Evolutionary conservation across 2,888 invertebrate species (phyloP).

Genomic region (Nemurella pictetii): DNA sequence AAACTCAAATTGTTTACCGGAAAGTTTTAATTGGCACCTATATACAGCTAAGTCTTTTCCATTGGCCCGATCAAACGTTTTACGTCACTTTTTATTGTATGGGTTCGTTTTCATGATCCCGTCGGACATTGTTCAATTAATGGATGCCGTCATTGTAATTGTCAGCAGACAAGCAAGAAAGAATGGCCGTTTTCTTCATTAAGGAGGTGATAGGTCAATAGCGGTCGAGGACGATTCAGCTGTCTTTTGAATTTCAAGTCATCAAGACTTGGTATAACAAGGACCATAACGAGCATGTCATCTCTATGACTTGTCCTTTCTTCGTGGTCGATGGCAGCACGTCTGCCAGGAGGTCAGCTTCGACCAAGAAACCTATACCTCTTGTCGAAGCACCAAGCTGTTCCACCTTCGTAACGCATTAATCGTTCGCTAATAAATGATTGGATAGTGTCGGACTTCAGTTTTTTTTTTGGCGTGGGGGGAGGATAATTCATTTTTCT

Average conservation of each 20-base stretch:
- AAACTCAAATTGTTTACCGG: neutral
- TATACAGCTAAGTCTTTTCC: neutral
- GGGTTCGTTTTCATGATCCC: neutral
- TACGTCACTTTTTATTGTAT: neutral
- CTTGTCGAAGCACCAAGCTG: neutral
- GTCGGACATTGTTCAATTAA: slow-evolving; percentile 15
- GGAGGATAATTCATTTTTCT: slow-evolving; percentile 11
- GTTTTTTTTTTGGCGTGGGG: neutral
- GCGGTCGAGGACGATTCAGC: slow-evolving; percentile 15
- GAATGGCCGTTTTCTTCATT: slow-evolving; percentile 26
- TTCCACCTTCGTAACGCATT: neutral
- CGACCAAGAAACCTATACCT: neutral
- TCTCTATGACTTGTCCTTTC: slow-evolving; percentile 5
- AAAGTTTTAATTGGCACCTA: neutral
- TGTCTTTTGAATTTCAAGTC: slow-evolving; percentile 17
- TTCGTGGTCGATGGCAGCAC: neutral
- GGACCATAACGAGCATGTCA: slow-evolving; percentile 30
- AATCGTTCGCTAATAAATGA: neutral
- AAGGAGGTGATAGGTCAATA: slow-evolving; percentile 10
- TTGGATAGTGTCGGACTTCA: neutral
- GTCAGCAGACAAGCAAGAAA: slow-evolving; percentile 10
- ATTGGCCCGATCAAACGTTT: neutral
- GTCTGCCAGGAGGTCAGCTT: neutral
- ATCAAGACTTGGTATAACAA: slow-evolving; percentile 24
- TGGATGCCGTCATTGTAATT: slow-evolving; percentile 19